Evolutionary conservation across 2,797 vertebrate species (phyloP).

Genomic region (Myripristis jacobus): DNA sequence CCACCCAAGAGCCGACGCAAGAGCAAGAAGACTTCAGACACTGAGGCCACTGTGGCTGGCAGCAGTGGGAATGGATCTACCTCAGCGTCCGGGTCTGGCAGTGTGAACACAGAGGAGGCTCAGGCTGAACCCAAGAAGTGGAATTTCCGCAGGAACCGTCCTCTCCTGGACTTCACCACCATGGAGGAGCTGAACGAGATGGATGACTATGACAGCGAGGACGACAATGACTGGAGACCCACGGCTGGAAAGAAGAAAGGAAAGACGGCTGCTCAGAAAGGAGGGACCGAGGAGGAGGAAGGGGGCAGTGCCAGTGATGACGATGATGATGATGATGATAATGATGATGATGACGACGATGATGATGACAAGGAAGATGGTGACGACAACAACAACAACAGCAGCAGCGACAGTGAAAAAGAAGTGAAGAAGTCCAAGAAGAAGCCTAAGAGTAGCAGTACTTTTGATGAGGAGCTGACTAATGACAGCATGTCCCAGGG

Average conservation of each 20-base stretch:
- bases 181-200: slow-evolving; percentile 98
- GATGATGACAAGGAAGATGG: slow-evolving; percentile 48
- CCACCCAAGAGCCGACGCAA: slow-evolving; percentile 85
- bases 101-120: slow-evolving; percentile 81
- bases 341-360: slow-evolving; percentile 43
- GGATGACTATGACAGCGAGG: slow-evolving; percentile 99
- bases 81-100: slow-evolving; percentile 17
- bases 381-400: slow-evolving; percentile 79
- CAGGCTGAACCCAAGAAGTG: slow-evolving; percentile 93
- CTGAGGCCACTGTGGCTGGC: slow-evolving; percentile 69
- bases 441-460: slow-evolving; percentile 88
- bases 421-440: slow-evolving; percentile 90
- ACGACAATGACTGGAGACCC: slow-evolving; percentile 98
- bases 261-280: slow-evolving; percentile 86
- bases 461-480: slow-evolving; percentile 96
- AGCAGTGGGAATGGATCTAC: slow-evolving; percentile 37
- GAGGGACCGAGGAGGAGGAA: slow-evolving; percentile 87
- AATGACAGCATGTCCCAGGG: slow-evolving; percentile 98
- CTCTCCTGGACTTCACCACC: slow-evolving; percentile 94
- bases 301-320: slow-evolving; percentile 81
- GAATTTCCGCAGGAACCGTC: slow-evolving; percentile 96
- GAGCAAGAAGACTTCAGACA: slow-evolving; percentile 83
- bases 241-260: slow-evolving; percentile 89
- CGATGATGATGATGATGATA: slow-evolving; percentile 81
- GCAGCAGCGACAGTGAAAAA: slow-evolving; percentile 91